Conservation (phyloP, 2,888 invertebrate species). For the Myathropa florea region DNA sequence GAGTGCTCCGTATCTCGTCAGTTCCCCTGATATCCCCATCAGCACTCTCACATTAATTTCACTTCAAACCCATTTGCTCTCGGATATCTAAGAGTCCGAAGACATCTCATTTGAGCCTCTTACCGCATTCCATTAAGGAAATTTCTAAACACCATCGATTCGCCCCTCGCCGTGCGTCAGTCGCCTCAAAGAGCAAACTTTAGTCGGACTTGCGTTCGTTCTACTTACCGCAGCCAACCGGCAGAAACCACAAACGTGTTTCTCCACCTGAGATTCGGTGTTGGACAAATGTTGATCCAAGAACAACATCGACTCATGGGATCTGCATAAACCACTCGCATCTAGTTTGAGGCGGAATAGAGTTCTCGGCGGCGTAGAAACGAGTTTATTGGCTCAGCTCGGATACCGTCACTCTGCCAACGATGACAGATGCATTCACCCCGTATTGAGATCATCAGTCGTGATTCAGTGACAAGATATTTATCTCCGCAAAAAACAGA, state of each 20-base stretch:
- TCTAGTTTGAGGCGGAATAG: slow-evolving; percentile 30
- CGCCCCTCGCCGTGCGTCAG: neutral
- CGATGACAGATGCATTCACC: neutral
- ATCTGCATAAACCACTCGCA: slow-evolving; percentile 32
- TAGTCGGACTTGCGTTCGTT: neutral
- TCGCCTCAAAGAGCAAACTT: too few species aligned
- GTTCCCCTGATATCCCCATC: neutral
- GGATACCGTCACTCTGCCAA: neutral
- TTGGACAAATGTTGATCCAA: slow-evolving; percentile 17
- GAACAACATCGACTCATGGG: neutral
- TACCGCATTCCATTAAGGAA: slow-evolving; percentile 4
- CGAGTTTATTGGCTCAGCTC: neutral
- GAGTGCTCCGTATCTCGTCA: too few species aligned
- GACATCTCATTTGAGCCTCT: neutral
- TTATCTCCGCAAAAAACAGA: neutral
- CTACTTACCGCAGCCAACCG: neutral
- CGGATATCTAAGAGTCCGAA: neutral
- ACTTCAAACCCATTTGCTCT: neutral
- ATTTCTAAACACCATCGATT: slow-evolving; percentile 6
- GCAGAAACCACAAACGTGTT: slow-evolving; percentile 28
- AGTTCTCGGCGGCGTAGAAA: neutral
- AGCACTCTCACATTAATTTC: neutral
- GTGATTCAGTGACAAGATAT: neutral
- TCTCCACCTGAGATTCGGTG: slow-evolving; percentile 3
- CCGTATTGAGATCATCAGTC: neutral